Base-by-base conservation (phyloP, 2,113 vertebrate species). In the Proteles cristata region DNA sequence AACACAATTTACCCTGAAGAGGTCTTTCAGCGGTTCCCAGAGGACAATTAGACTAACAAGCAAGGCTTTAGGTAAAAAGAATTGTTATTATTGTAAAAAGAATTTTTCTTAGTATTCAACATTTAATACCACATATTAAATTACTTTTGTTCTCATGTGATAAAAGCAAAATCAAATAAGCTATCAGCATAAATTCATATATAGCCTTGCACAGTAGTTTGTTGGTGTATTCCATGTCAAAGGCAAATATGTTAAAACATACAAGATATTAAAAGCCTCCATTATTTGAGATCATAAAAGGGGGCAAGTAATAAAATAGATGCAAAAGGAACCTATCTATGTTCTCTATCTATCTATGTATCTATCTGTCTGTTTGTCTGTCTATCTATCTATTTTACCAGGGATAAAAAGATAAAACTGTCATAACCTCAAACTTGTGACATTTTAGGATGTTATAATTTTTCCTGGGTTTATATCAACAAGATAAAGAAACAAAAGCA, bases 151-250 rank as follows among this genome's bases (percentile, higher is more conserved):
- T 87, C 39, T 76, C 76, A 69, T 33, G 25, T 77, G 65, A 74
- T 79, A 84, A 83, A 93, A 93, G 33, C 93, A 81, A 97, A 94
- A 90, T 90, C 84, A 94, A 96, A 79, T 88, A 85, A 94, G 11
- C 76, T 94, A 63, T 82, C 65, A 93, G 33, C 4, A 83, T 61
- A 94, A 89, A 93, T 21, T 39, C 43, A 96, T 43, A n/a, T 35
- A 71, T 25, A 7, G 9, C 58, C 19, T 76, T 66, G 7, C 35
- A 66, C 66, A 88, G 12, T 35, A 28, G 89, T 92, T 95, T 58
- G 43, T 55, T 21, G 35, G 68, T 10, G 1, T 63, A 39, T 86
- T 90, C 43, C 33, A 53, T 17, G 12, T 81, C 48, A 96, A 81
- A 25, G 86, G 25, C 23, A 94, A 94, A 66, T 82, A 86, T 1